Conservation (phyloP, 2,797 vertebrate genomes). For the Myiotriccus ornatus region DNA sequence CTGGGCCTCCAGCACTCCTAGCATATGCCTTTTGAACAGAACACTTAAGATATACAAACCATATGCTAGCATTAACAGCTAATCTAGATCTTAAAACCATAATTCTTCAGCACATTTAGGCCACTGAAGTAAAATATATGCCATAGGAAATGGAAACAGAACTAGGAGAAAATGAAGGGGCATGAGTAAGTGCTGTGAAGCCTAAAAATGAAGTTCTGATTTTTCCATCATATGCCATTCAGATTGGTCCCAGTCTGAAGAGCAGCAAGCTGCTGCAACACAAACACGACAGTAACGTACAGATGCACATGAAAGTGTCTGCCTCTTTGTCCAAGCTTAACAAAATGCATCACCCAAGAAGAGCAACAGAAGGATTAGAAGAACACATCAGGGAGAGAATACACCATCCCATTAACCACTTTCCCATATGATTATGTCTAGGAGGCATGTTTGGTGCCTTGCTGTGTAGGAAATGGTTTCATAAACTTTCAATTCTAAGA, state of each 20-base stretch:
- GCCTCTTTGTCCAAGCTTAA: neutral
- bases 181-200: neutral
- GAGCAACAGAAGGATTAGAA: neutral
- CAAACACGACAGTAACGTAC: neutral
- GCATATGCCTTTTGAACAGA: neutral
- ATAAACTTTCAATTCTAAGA: neutral
- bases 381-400: neutral
- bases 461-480: neutral
- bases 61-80: neutral
- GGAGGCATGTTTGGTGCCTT: neutral
- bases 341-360: neutral
- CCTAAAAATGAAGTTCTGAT: neutral
- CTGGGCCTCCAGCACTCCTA: neutral
- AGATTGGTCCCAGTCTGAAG: neutral
- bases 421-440: neutral
- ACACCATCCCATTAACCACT: neutral
- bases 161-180: neutral
- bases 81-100: neutral
- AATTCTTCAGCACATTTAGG: neutral
- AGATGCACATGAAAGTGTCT: fast-evolving
- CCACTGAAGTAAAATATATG: neutral
- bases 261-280: neutral
- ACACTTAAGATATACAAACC: neutral
- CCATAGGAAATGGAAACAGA: neutral
- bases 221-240: neutral